These are phyloP conservation scores for Stictonetta naevosa DNA, from an alignment of 2,113 vertebrate species.

Conservation along the genomic window DNA sequence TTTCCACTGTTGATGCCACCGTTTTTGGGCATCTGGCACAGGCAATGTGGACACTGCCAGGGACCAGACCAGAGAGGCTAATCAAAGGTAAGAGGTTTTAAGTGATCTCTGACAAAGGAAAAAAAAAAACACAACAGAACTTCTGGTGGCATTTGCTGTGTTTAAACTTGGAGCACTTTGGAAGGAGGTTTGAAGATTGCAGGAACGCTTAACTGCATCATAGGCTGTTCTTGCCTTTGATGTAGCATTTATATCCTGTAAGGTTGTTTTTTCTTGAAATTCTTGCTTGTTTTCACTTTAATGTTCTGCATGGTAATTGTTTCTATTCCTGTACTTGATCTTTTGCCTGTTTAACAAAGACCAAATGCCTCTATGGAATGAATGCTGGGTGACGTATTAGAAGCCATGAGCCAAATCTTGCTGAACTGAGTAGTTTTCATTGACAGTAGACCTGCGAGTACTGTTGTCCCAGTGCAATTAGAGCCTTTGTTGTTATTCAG, in stretches of 20 bases:
- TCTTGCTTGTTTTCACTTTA: background rate
- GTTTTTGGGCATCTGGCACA: conserved; percentile 96
- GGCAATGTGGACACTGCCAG: conserved; percentile 97
- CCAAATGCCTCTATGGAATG: background rate
- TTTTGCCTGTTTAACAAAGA: background rate
- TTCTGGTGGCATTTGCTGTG: background rate
- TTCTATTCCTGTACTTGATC: background rate
- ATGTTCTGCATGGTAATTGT: background rate
- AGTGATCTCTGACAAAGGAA: background rate
- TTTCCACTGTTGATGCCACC: conserved; percentile 93
- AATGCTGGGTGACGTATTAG: background rate
- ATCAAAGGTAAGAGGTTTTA: conserved; percentile 88
- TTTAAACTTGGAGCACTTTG: background rate
- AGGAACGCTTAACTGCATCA: background rate
- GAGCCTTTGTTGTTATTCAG: background rate
- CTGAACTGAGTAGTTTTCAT: background rate
- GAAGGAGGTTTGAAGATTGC: background rate
- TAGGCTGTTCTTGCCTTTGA: background rate
- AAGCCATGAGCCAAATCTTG: background rate
- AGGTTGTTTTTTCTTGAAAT: background rate
- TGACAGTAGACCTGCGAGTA: background rate
- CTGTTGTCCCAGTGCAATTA: background rate
- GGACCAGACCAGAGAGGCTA: conserved; percentile 91
- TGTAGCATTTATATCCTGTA: background rate
- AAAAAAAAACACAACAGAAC: background rate